phyloP scores from a whole-genome alignment of 2,888 invertebrate species.

The Pristionchus exspectatus region DNA sequence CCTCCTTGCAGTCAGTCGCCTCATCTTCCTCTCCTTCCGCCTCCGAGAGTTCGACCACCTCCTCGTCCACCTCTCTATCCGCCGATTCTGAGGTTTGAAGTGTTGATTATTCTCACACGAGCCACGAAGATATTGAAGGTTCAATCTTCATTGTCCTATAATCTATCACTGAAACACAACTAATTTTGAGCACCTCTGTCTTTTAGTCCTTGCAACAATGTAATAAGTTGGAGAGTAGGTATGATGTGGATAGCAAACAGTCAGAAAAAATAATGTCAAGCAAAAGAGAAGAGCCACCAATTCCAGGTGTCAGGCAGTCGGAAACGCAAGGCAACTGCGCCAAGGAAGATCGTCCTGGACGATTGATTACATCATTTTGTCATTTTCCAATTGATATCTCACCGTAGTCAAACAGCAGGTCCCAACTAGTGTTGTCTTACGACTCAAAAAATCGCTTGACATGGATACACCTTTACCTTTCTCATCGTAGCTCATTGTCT shows the following conservation, averaged over 20 bases:
- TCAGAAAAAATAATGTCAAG: neutral
- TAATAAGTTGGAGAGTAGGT: too few relatives aligned
- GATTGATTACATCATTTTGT: neutral
- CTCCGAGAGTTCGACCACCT: neutral
- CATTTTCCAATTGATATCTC: neutral
- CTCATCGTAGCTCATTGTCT: neutral
- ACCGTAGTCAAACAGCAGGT: too few relatives aligned
- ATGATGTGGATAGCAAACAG: too few relatives aligned
- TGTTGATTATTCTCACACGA: neutral
- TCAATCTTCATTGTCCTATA: too few relatives aligned
- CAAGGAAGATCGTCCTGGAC: slow-evolving; percentile 29
- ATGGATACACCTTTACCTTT: too few relatives aligned
- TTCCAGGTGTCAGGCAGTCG: slow-evolving; percentile 21
- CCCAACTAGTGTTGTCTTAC: too few relatives aligned
- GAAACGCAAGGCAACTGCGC: slow-evolving; percentile 9
- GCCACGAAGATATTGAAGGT: too few relatives aligned
- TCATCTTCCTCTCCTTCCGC: slow-evolving; percentile 42
- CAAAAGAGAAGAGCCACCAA: neutral
- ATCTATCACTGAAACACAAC: too few relatives aligned
- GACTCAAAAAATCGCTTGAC: too few relatives aligned
- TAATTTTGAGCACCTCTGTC: too few relatives aligned
- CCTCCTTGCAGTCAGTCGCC: slow-evolving; percentile 1
- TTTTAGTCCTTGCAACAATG: too few relatives aligned
- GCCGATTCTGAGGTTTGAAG: neutral
- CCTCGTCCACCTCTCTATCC: neutral